Percentiles rank a stretch among this genome's conserved stretches.
Conservation (phyloP, 2,113 vertebrate species). For the Rhynchopsitta pachyrhyncha region DNA sequence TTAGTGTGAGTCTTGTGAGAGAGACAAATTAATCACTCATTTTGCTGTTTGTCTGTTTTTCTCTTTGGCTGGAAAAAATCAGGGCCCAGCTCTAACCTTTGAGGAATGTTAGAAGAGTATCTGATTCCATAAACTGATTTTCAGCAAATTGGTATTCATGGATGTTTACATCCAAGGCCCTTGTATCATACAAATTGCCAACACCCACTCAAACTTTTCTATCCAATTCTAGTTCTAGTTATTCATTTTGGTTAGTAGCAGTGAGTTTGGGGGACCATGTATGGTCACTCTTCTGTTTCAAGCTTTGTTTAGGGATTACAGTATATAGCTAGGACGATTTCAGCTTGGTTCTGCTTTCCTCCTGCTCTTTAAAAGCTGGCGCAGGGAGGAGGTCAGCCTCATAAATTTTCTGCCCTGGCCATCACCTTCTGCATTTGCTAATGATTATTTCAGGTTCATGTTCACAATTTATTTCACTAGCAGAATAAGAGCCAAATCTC, state of each 20-base stretch:
- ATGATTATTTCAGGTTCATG: background rate
- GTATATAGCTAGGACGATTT: background rate
- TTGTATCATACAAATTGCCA: background rate
- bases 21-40: background rate
- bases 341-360: background rate
- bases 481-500: background rate
- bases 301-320: background rate
- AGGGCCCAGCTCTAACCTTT: background rate
- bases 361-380: background rate
- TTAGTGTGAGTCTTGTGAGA: background rate
- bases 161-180: background rate
- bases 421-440: background rate
- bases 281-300: background rate
- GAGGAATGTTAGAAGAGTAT: background rate
- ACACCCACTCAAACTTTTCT: background rate
- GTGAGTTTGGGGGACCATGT: accelerated
- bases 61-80: background rate
- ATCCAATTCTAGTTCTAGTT: background rate
- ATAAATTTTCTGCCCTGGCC: background rate
- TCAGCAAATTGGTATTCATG: background rate
- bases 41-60: background rate
- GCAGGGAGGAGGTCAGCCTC: background rate
- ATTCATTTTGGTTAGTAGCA: background rate
- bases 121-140: background rate
- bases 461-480: background rate